Evolutionary conservation across 1,140 invertebrate species (phyloP), one percentile per base, ranked within the genome.

Genomic region (Trypoxylus dichotomus): DNA sequence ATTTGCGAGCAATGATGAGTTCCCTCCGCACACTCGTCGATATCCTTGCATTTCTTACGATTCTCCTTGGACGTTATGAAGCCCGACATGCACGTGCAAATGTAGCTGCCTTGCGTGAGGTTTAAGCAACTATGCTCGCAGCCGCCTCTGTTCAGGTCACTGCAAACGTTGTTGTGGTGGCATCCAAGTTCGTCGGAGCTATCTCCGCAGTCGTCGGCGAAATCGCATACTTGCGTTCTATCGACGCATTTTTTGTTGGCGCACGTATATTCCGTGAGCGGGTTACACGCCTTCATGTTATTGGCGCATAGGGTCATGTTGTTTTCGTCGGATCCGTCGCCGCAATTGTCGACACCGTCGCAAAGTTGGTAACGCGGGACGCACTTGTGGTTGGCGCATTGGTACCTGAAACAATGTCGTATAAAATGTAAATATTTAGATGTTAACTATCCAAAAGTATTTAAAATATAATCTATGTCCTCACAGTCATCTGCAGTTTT

Each of bases 101-200:
- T 95, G 85, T 96, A 97, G 2, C 95, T 95, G 15, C 92, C 91
- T 1, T 92, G 91, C 0, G 93, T 93, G 0, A 98, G 86, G 84
- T 96, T 95, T 58, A 93, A 93, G 83, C 97, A 99, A 78, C 93
- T 93, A 81, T 98, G 96, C 84, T 97, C 92, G 88, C 97, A 99
- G 0, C 96, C 96, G n/a, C 97, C 97, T 85, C 92, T 92, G 60
- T 90, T 91, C 0, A 85, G 82, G n/a, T 91, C 88, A 27, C 90
- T 90, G 85, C 96, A 97, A 2, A 90, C 90, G 78, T 92, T 92
- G 21, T 90, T 89, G 76, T 92, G 92, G 86, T 95, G 95, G 84
- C 97, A 98, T 58, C 96, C 96, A 73, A 92, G 87, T 88, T 98
- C 97, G 85, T 98, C 97, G 6, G 94, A 96, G 29, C 89, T 90